These are phyloP conservation scores for Solen grandis DNA, from an alignment of 1,140 invertebrate species.

Conservation along the genomic window DNA sequence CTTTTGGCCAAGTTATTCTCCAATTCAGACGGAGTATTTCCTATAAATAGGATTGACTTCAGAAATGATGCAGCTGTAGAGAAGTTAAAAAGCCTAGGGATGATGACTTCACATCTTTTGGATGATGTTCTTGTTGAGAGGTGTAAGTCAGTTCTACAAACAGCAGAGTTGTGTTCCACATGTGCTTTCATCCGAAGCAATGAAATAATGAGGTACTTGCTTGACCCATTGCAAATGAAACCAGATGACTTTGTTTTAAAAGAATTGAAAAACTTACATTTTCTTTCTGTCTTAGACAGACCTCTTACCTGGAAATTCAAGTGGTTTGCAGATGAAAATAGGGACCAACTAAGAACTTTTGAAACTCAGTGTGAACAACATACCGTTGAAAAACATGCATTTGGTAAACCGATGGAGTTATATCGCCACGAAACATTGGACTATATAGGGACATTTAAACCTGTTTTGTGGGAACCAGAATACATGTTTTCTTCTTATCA, in stretches of 20 bases:
- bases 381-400: not conserved
- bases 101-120: conserved; percentile 51
- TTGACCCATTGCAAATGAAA: not conserved
- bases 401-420: conserved; percentile 14
- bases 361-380: not conserved
- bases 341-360: not conserved
- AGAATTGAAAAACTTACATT: conserved; percentile 20
- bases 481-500: not conserved
- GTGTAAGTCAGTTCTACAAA: conserved; percentile 35
- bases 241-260: not conserved
- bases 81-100: conserved; percentile 47
- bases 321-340: conserved; percentile 31
- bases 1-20: conserved; percentile 6
- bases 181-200: conserved; percentile 22
- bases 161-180: conserved; percentile 11
- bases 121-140: conserved; percentile 49
- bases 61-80: not conserved
- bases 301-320: conserved; percentile 51
- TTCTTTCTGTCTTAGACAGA: conserved; percentile 54
- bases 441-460: not conserved
- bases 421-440: not conserved
- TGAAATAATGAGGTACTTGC: conserved; percentile 47
- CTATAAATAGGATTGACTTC: conserved; percentile 6
- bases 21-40: conserved; percentile 27
- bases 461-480: conserved; percentile 10